Evolutionary conservation across 2,113 vertebrate species (phyloP), one percentile per base, ranked within the genome.

Genomic region (Saccopteryx bilineata): DNA sequence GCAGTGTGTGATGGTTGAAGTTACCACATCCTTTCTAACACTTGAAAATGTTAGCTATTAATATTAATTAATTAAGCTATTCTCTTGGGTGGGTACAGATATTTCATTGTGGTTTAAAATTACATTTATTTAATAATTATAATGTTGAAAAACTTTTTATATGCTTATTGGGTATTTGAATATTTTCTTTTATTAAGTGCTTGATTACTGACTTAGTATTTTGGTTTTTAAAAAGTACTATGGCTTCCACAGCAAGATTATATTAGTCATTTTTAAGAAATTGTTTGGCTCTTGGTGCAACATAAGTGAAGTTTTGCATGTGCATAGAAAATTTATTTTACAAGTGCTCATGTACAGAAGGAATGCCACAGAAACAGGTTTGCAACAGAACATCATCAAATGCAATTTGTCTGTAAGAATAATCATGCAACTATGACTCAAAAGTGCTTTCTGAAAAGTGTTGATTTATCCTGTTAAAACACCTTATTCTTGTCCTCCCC

Each of bases 51-150:
- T 69, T n/a, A 61, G 28, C 26, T 80, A 56, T 90, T 60, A 83
- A n/a, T 68, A 71, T 91, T 87, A 68, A 85, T 56, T 84, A 33
- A 78, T 72, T 86, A 71, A 58, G 8, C 46, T 11, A 84, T 66
- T 87, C 46, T 91, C 12, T 75, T 93, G 54, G 46, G 9, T 79
- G 12, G 58, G 18, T 78, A 85, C 94, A 92, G 21, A 2, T 31
- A 92, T 96, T 96, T 93, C 58, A 81, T 23, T 75, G 28, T 69
- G 50, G 52, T 26, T 91, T 82, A 96, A 92, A 86, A 90, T 79
- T 83, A 18, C 33, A 80, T 91, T 90, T 95, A 65, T 96, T 96
- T 84, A 54, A 74, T 83, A 52, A 69, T 33, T 91, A 87, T 69
- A 21, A 79, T 60, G 8, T 33, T 76, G 65, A 83, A 93, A 72